Conservation (phyloP, 92 coral and sea anemone genomes). For the Porites divaricata region DNA sequence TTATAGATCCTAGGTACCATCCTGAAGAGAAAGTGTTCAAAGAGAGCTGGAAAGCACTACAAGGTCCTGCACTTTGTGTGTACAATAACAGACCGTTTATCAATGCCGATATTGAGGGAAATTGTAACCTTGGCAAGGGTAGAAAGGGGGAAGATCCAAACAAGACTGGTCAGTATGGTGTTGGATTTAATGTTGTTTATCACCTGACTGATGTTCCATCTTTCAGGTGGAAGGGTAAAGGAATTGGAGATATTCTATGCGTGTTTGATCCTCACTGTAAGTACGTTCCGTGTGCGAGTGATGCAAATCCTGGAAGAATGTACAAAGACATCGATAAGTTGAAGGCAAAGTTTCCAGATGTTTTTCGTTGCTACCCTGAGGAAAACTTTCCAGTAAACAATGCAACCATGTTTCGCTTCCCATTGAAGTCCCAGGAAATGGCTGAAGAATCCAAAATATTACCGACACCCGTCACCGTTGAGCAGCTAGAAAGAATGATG, state of each 20-base stretch:
- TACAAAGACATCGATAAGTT: neutral
- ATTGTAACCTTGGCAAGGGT: conserved; percentile 83
- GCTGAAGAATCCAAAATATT: conserved; percentile 48
- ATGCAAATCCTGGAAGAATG: conserved; percentile 64
- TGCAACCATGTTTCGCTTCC: conserved; percentile 79
- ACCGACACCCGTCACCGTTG: conserved; percentile 12
- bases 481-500: conserved; percentile 55
- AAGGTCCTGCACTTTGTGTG: conserved; percentile 90
- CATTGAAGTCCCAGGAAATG: conserved; percentile 48
- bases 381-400: conserved; percentile 55
- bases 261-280: conserved; percentile 84
- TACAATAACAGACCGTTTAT: conserved; percentile 80
- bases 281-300: conserved; percentile 66
- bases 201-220: conserved; percentile 92
- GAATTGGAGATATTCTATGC: conserved; percentile 78
- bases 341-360: conserved; percentile 51
- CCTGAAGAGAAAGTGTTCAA: conserved; percentile 72
- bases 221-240: conserved; percentile 74
- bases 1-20: conserved; percentile 83
- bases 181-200: conserved; percentile 91
- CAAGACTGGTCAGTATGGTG: conserved; percentile 95
- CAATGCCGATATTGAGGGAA: conserved; percentile 68
- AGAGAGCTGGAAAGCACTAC: conserved; percentile 75
- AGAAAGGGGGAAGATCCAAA: conserved; percentile 88
- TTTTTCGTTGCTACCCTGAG: conserved; percentile 59